phyloP scores from a whole-genome alignment of 2,888 invertebrate species.

The Phorcus lineatus region DNA sequence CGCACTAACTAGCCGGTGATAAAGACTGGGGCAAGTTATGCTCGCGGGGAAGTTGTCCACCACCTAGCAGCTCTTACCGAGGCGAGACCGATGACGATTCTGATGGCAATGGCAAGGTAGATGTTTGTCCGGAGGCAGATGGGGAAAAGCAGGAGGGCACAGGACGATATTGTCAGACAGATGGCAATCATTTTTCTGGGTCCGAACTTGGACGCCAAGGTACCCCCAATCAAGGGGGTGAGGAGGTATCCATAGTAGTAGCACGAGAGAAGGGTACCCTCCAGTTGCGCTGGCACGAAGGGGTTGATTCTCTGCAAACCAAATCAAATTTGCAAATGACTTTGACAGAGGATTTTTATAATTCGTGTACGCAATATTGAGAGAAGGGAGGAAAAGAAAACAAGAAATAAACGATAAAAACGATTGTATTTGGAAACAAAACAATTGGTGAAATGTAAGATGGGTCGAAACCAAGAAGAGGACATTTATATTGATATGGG shows the following conservation, averaged over 20 bases:
- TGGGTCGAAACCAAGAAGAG: too few relatives aligned
- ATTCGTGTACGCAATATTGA: too few relatives aligned
- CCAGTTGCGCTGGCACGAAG: not conserved
- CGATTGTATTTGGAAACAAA: too few relatives aligned
- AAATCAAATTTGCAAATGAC: not conserved
- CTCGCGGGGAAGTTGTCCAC: too few relatives aligned
- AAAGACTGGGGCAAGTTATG: too few relatives aligned
- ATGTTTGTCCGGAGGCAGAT: constrained; percentile 4
- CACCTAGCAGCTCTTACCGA: too few relatives aligned
- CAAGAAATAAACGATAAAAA: too few relatives aligned
- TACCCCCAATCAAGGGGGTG: constrained; percentile 27
- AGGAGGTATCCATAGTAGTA: constrained; percentile 31
- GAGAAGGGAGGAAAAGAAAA: too few relatives aligned
- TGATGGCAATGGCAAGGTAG: constrained; percentile 19
- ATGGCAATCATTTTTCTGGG: constrained; percentile 21
- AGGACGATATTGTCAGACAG: not conserved
- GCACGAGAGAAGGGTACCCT: constrained; percentile 26
- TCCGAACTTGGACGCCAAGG: constrained; percentile 14
- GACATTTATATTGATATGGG: too few relatives aligned
- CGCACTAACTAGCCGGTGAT: too few relatives aligned
- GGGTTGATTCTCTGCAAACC: not conserved
- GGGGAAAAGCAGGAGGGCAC: constrained; percentile 14
- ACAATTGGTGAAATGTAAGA: too few relatives aligned
- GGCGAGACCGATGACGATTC: constrained; percentile 6
- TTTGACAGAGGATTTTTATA: too few relatives aligned